Base-by-base conservation (phyloP, 1,140 invertebrate genomes). In the Pentalonia nigronervosa region DNA sequence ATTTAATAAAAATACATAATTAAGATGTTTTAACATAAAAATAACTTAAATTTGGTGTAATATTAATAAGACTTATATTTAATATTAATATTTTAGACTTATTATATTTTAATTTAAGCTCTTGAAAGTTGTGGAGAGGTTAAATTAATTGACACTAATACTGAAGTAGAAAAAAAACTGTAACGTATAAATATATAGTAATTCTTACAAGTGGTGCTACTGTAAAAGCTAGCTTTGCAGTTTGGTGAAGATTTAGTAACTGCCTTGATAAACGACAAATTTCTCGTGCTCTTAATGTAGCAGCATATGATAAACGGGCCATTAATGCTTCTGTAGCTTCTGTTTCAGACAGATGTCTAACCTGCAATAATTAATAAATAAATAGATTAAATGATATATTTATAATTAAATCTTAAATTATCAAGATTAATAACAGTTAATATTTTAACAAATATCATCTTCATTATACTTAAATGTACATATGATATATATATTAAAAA, bases 241-340 rank as follows among this genome's bases (percentile, higher is more conserved):
- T 96, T 95, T 97, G 96, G 94, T 96, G 96, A 23, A 97, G 95
- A 67, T 97, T 96, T 83, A 98, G 96, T 95, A 97, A 97, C 30
- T 93, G 91, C n/a, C 48, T 93, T 17, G 91, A 93, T 45, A 93
- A 84, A 30, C 76, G 94, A 96, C 97, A n/a, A 97, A 96, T 91
- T 96, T 97, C 97, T 91, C 97, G 96, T 76, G 97, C 97, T 94
- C 97, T 95, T 67, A 98, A 94, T 94, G 97, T 97, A 0, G 98
- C 97, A 94, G 97, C 96, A 95, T 98, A 98, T n/a, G 97, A 98
- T 30, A 98, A 95, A 67, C 98, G 96, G 1, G 98, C 97, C 94
- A 98, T 95, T 92, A 98, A 95, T 47, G 98, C 98, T 94, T 98
- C 98, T 17, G 97, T 97, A 30, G 98, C 98, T 95, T 98, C 97